These are phyloP conservation scores for Hyaena hyaena DNA, from an alignment of 2,113 vertebrate species.

Conservation along the genomic window DNA sequence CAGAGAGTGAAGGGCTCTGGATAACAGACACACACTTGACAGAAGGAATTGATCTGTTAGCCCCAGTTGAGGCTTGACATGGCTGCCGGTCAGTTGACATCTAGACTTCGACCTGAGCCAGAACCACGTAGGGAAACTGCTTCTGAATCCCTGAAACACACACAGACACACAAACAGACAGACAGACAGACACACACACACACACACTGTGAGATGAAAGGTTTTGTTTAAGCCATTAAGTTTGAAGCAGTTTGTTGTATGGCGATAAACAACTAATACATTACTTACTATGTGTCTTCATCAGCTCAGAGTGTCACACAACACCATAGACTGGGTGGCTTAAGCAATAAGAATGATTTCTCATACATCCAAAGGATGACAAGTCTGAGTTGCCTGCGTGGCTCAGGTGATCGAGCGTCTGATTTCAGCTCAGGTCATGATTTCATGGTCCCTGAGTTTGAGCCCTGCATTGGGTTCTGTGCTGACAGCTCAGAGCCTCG, in stretches of 20 bases:
- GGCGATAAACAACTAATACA: background rate
- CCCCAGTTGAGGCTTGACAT: background rate
- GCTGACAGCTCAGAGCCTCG: no score
- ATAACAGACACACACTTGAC: background rate
- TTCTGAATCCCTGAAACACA: background rate
- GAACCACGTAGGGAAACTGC: background rate
- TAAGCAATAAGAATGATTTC: background rate
- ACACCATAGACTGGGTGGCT: background rate
- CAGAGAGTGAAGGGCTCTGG: background rate
- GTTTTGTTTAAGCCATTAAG: background rate
- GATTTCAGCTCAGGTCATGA: no score
- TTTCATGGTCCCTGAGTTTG: no score
- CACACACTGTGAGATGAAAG: background rate
- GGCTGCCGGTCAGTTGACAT: fast-evolving
- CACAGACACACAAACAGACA: background rate
- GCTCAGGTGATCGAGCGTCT: no score
- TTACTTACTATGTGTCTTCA: background rate
- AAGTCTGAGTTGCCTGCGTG: no score
- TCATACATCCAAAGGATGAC: background rate
- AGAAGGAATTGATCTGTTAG: background rate
- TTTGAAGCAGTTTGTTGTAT: background rate
- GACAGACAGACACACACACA: no score
- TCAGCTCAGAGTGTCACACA: no score
- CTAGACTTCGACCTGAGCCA: background rate
- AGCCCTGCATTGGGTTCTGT: no score